Base-by-base conservation (phyloP, 2,113 vertebrate genomes). In the Chaetops frenatus region DNA sequence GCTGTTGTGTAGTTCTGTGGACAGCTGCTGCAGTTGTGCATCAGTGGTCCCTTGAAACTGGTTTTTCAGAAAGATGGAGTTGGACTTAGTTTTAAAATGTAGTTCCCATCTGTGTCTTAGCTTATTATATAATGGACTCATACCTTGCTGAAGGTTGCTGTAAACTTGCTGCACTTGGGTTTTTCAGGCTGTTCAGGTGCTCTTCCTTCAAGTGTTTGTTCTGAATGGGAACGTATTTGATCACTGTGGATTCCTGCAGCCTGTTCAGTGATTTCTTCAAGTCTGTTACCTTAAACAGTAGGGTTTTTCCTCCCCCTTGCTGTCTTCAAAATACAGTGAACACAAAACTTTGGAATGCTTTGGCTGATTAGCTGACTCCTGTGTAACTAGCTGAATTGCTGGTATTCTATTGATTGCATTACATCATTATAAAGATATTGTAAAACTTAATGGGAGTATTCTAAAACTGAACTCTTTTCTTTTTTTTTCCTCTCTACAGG, bases 401-500 rank as follows among this genome's bases (percentile, higher is more conserved):
- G 58, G 24, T 88, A 35, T 88, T 72, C n/a, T 93, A 21, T 48
- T 89, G 67, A 79, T 90, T 69, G 58, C 42, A 60, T 95, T 60
- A 56, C 69, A 48, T 82, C 60, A 67, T 66, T 82, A 82, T 91
- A 88, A 78, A 81, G 81, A 83, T 67, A 72, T 16, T 72, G 58
- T 92, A 89, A 90, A 70, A 79, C 28, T 45, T 81, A 87, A 74
- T 3, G 2, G 29, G 42, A 77, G 6, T 57, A 14, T 65, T 66
- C 40, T 35, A 73, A 87, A 88, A 72, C 42, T 72, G 90, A 58
- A 91, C 21, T 40, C 13, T 70, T 64, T 92, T 94, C 18, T 19
- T 81, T 36, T n/a, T 56, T 19, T 2, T 0, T 16, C 20, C 72
- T 94, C 89, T 95, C 97, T 90, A 47, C 97, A 99, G 99, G 98